Conservation (phyloP, 2,797 vertebrate genomes). For the Chiropotes sagulatus region DNA sequence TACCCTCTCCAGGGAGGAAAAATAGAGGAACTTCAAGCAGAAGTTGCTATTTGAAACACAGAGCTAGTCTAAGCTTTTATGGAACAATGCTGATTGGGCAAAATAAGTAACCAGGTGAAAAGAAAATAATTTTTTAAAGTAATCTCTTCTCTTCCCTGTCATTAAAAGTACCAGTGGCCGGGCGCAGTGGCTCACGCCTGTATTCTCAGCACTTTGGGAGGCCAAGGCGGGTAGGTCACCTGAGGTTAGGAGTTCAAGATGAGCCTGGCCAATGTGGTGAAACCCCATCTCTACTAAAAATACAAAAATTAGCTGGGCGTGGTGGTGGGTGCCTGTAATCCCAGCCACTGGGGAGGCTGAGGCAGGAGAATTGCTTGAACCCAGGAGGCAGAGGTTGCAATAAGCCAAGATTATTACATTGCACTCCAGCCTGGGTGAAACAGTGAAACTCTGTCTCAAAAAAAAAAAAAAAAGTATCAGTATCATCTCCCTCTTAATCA, state of each 20-base stretch:
- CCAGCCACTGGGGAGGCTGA: background rate
- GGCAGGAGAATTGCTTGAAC: background rate
- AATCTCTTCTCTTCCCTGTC: background rate
- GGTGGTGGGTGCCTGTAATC: background rate
- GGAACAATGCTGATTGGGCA: background rate
- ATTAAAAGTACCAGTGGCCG: background rate
- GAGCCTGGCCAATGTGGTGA: background rate
- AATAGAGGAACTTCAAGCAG: background rate
- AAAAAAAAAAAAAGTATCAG: background rate
- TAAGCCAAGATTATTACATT: background rate
- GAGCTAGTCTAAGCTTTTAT: background rate
- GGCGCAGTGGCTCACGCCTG: background rate
- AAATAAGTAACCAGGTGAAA: background rate
- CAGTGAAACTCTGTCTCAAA: background rate
- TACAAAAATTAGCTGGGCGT: background rate
- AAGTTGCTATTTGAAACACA: background rate
- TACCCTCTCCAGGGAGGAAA: background rate
- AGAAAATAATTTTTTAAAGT: background rate
- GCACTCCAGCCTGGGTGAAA: background rate
- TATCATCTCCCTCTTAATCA: background rate
- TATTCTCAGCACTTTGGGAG: background rate
- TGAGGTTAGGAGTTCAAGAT: background rate
- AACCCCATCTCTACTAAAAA: background rate
- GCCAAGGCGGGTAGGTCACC: background rate
- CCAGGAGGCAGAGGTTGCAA: background rate